Conservation (phyloP, 2,888 invertebrate species). For the Lypha dubia region DNA sequence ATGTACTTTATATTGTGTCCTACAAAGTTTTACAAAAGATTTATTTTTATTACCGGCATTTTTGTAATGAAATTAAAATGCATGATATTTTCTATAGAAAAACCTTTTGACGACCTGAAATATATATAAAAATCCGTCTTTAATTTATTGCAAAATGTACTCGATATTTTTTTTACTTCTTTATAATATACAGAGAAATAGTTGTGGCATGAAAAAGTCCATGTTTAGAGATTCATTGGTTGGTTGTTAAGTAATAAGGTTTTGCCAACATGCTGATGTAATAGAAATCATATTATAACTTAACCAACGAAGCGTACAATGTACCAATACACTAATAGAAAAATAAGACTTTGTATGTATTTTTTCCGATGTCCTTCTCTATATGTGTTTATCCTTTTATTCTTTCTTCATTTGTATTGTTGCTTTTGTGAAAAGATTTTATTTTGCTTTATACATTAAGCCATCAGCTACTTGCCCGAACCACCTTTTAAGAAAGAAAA, state of each 20-base stretch:
- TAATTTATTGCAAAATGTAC: constrained; percentile 23
- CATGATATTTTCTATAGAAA: constrained; percentile 24
- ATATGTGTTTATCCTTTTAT: constrained; percentile 45
- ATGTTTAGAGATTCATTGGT: constrained; percentile 6
- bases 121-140: constrained; percentile 38
- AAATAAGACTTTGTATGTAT: too few species aligned
- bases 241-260: constrained; percentile 67
- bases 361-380: constrained; percentile 46
- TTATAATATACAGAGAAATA: neutral
- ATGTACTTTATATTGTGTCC: constrained; percentile 2
- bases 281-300: constrained; percentile 69
- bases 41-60: constrained; percentile 61
- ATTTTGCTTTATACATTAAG: constrained; percentile 11
- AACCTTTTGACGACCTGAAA: constrained; percentile 1
- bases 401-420: constrained; percentile 32
- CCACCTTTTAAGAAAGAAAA: constrained; percentile 40
- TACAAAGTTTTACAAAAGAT: constrained; percentile 9
- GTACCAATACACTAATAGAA: neutral
- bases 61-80: constrained; percentile 50
- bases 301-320: constrained; percentile 31
- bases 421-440: constrained; percentile 34
- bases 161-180: neutral
- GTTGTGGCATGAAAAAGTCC: constrained; percentile 19
- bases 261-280: constrained; percentile 71
- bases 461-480: constrained; percentile 32